Evolutionary conservation across 53 echinoderm and acorn worm genomes (phyloP).

Genomic region (Stichopus horrens): DNA sequence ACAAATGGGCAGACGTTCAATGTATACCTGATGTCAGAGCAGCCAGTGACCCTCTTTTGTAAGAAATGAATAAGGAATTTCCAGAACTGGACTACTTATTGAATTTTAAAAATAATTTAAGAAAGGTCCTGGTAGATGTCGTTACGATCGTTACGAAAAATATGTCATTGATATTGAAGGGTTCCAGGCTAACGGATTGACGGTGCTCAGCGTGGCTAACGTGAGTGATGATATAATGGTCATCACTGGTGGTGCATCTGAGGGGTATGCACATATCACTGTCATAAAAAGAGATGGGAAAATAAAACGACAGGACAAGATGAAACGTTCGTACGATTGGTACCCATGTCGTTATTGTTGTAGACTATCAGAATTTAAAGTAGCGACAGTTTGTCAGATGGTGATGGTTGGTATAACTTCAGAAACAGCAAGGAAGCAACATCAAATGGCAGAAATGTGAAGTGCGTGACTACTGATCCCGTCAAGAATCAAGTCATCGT

Average conservation of each 20-base stretch:
- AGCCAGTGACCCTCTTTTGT: not conserved
- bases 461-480: not conserved
- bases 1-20: not conserved
- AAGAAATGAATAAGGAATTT: not conserved
- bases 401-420: not conserved
- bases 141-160: not conserved
- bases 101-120: not conserved
- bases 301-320: not conserved
- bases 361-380: not conserved
- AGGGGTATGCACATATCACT: not conserved
- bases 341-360: not conserved
- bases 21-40: constrained; percentile 1
- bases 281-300: not conserved
- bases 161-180: not conserved
- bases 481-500: not conserved
- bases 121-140: not conserved
- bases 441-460: not conserved
- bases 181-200: not conserved
- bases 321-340: not conserved
- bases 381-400: not conserved
- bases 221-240: not conserved
- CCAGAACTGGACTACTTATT: not conserved
- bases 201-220: not conserved
- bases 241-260: not conserved
- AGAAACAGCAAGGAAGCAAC: not conserved